Base-by-base conservation (phyloP, 1,140 invertebrate species). In the Philopotamus ludificatus region DNA sequence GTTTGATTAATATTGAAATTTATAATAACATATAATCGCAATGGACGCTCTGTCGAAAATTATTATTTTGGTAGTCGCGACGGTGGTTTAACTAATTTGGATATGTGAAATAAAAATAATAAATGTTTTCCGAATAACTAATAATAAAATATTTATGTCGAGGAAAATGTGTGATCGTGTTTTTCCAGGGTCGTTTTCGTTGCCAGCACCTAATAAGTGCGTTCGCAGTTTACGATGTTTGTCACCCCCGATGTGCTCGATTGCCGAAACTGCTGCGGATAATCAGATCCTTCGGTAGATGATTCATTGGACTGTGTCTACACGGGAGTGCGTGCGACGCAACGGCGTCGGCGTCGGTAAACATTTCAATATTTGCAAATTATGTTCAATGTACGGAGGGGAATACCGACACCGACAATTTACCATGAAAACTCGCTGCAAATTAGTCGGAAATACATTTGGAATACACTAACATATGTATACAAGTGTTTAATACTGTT, bases 151-250 rank as follows among this genome's bases (percentile, higher is more conserved):
- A 12, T 34, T 34, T 7, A 4, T 34, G 28, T 34, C 4, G 28
- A 34, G 4, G 28, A 12, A 7, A 4, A 7, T 34, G 4, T 7
- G 12, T 12, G 28, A 34, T n/a, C 28, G 28, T 12, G 12, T 4
- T 34, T 34, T 34, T 4, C 28, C 12, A 34, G 12, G 4, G 28
- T 7, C 28, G 28, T 34, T 34, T 34, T 34, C 28, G 50, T 53
- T 22, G 23, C 9, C 50, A 10, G 22, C 22, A 7, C 50, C 18
- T 22, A 53, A 53, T 57, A 57, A 42, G 10, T 16, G 12, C 53
- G 25, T 57, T 4, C 53, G 12, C 28, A 4, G 9, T 57, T 57
- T 57, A 57, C 34, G 53, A 57, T 57, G 53, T 57, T 57, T 57
- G 34, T 25, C 28, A 10, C 34, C 1, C 7, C 53, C 18, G 53